Base-by-base conservation (phyloP, 1,140 invertebrate species). In the Augochlora pura region DNA sequence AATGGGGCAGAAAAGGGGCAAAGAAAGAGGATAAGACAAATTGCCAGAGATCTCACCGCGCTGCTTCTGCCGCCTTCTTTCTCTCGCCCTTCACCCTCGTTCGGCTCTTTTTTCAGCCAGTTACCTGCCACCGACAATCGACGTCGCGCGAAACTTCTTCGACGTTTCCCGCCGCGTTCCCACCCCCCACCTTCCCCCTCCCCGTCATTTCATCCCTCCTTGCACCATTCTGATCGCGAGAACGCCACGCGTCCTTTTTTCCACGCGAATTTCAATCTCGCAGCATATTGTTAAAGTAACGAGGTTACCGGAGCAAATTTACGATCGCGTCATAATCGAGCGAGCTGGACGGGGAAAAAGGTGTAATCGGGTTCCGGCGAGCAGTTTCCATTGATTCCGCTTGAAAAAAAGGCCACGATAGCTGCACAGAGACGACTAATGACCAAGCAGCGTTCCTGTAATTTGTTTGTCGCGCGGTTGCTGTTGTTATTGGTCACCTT, bases 41-140 rank as follows among this genome's bases (percentile, higher is more conserved):
- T 92, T 91, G 87, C 86, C 87, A 86, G 84, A 89, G 88, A 90
- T 91, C 86, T 90, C 86, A 82, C 86, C 82, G 77, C 68, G 67
- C 73, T 63, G 67, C 65, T 71, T 72, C 72, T 68, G 60, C 81
- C 72, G 39, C 59, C 69, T 80, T 80, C 64, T 78, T 65, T 69
- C 57, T 60, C 39, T n/a, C 54, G 39, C 38, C 62, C 39, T 54
- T 54, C 39, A 23, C 8, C 59, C 49, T 10, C 32, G 1, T 21
- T 32, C 54, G 18, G 18, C 18, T 66, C 67, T 84, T 74, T 68
- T 59, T 82, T 60, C 23, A 57, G 21, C 32, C 75, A 52, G 78
- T 85, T 83, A 81, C 83, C 83, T 85, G 76, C 83, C 73, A 82
- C 25, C 67, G 57, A 80, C 84, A 75, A 86, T 25, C 76, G 67